Percentiles rank a stretch among this genome's conserved stretches.
Evolutionary conservation across 2,888 invertebrate genomes (phyloP).

Genomic region (Nebria brevicollis): DNA sequence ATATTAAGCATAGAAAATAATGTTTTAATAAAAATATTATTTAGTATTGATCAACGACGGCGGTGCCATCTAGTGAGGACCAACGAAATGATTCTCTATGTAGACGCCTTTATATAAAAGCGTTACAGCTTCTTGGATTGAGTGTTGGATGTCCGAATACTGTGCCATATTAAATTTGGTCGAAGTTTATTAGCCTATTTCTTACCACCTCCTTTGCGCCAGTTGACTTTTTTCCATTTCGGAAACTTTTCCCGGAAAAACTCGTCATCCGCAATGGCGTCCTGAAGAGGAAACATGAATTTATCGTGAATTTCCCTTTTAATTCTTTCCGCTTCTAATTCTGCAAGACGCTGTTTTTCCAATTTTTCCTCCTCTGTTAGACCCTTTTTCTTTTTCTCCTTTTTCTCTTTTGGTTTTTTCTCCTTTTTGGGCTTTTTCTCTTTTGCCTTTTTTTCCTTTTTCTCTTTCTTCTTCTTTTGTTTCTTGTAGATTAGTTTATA

Average conservation of each 20-base stretch:
- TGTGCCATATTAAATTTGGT: not conserved
- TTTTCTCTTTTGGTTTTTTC: constrained; percentile 49
- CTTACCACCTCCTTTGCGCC: constrained; percentile 14
- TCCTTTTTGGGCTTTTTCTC: constrained; percentile 44
- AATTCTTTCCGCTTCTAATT: constrained; percentile 52
- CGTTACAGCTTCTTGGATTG: not conserved
- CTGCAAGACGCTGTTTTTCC: constrained; percentile 51
- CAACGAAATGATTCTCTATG: not conserved
- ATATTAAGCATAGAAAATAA: not conserved
- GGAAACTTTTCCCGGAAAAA: constrained; percentile 58
- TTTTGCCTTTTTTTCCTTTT: constrained; percentile 52
- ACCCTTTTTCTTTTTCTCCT: constrained; percentile 50
- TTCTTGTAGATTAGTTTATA: constrained; percentile 52
- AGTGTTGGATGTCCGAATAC: not conserved
- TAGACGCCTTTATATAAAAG: not conserved
- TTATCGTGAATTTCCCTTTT: constrained; percentile 56
- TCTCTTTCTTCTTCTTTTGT: constrained; percentile 53
- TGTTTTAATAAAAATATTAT: not conserved
- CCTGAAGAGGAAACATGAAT: constrained; percentile 59
- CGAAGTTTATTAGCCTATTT: not conserved
- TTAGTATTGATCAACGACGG: not conserved
- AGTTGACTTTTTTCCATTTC: constrained; percentile 54
- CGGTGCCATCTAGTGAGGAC: not conserved
- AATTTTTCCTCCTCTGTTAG: constrained; percentile 53
- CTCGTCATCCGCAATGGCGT: constrained; percentile 57